Conservation (phyloP, 2,888 invertebrate genomes). For the Drosophila siamana region DNA sequence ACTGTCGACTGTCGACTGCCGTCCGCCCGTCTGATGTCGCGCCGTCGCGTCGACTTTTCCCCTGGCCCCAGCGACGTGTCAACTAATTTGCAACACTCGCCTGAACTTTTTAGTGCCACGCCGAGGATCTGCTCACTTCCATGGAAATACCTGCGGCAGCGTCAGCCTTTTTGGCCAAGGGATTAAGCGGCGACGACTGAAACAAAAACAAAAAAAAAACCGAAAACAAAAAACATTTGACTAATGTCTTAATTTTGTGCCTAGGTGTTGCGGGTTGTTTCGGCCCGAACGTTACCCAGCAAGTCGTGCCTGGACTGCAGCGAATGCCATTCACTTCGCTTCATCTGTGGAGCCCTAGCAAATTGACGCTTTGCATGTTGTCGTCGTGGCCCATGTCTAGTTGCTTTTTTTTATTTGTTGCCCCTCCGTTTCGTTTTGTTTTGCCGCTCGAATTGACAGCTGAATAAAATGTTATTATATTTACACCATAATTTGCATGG, state of each 20-base stretch:
- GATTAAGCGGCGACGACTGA: constrained; percentile 58
- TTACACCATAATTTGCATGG: constrained; percentile 82
- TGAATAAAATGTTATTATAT: constrained; percentile 83
- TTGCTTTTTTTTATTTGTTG: constrained; percentile 21
- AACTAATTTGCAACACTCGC: constrained; percentile 84
- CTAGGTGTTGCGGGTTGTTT: constrained; percentile 66
- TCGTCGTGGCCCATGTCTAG: constrained; percentile 68
- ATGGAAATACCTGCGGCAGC: constrained; percentile 74
- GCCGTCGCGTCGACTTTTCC: constrained; percentile 42
- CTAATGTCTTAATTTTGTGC: constrained; percentile 81
- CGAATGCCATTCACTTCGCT: constrained; percentile 82
- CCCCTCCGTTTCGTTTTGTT: constrained; percentile 37
- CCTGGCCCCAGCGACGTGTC: constrained; percentile 72
- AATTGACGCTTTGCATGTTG: constrained; percentile 80
- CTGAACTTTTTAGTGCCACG: constrained; percentile 8
- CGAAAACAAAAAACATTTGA: constrained; percentile 49
- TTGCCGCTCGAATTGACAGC: constrained; percentile 76
- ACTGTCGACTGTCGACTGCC: too few relatives aligned
- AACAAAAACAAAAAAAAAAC: constrained; percentile 24
- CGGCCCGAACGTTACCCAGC: constrained; percentile 47
- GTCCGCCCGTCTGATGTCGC: constrained; percentile 78
- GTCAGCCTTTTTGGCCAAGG: constrained; percentile 61
- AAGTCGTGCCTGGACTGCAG: constrained; percentile 72
- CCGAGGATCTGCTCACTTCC: constrained; percentile 56
- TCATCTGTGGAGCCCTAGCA: constrained; percentile 67